Evolutionary conservation across 2,888 invertebrate genomes (phyloP), one percentile per base, ranked within the genome.

Genomic region (Napeogenes inachia): DNA sequence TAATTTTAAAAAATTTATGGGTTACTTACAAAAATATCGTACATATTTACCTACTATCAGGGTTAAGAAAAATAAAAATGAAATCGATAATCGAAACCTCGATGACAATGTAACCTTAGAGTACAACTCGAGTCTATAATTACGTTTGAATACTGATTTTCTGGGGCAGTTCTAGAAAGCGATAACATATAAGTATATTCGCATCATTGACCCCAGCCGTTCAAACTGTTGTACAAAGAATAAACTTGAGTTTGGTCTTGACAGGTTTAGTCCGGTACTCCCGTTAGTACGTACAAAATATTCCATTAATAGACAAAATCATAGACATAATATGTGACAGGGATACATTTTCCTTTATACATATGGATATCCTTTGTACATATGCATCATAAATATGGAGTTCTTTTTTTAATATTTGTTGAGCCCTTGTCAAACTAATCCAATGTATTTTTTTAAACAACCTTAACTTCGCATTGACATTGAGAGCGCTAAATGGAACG

Each of bases 101-200:
- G 10, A 50, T 8, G 10, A 21, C 50, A 61, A 8, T 12, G 33
- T 45, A 57, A 45, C 54, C 32, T 59, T 13, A 57, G 57, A 63
- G 38, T 32, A 58, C 33, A 61, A 55, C 57, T 47, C 56, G 21
- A 56, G 64, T 67, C 21, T 62, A 56, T 61, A 60, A 65, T 60
- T 56, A 62, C 67, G 67, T 69, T 73, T 72, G 73, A 73, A 73
- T 71, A 68, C 61, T 70, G 68, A 71, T 78, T 84, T 84, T 84
- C 85, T 82, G 81, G 75, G 72, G 75, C 75, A 74, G 73, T 71
- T 75, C 80, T 82, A 85, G 85, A 87, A 86, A 87, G 84, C 85
- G 71, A 81, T 81, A 47, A 50, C 30, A 8, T 30, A 30, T 50
- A 30, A n/a, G 30, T 81, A 81, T 81, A 80, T 79, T 71, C 69